Percentiles rank a stretch among this genome's conserved stretches.
phyloP scores from a whole-genome alignment of 2,797 vertebrate species.

The Coregonus suidteri region DNA sequence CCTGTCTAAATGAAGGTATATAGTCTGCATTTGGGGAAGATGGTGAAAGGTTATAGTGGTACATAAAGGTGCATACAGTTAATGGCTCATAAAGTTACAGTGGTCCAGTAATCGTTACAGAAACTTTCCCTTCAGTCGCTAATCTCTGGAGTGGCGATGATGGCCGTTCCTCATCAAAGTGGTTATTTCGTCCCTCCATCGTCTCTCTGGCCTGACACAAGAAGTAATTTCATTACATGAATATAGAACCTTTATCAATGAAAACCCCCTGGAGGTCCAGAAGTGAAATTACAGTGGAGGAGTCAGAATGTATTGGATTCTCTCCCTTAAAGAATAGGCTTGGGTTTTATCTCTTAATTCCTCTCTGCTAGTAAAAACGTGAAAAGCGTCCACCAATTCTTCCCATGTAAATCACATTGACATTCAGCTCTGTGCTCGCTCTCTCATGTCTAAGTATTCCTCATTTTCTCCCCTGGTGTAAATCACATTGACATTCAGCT shows the following conservation, averaged over 20 bases:
- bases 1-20: not conserved
- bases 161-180: not conserved
- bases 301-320: conserved; percentile 39
- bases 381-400: conserved; percentile 50
- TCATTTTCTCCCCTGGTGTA: conserved; percentile 46
- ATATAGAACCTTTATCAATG: conserved; percentile 60
- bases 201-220: conserved; percentile 43
- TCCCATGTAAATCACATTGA: conserved; percentile 66
- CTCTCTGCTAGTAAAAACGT: conserved; percentile 52
- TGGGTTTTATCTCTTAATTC: conserved; percentile 49
- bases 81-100: conserved; percentile 14
- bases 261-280: conserved; percentile 51
- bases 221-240: conserved; percentile 57
- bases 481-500: conserved; percentile 52
- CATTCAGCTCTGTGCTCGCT: conserved; percentile 39
- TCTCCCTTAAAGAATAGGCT: conserved; percentile 32
- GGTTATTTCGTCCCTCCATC: not conserved
- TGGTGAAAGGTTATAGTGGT: too few relatives aligned
- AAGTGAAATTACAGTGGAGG: conserved; percentile 59
- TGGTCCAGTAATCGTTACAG: conserved; percentile 19
- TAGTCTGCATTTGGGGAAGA: too few relatives aligned
- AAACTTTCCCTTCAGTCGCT: not conserved
- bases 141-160: not conserved
- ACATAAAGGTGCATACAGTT: not conserved
- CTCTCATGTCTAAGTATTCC: conserved; percentile 54